phyloP scores from a whole-genome alignment of 2,113 vertebrate genomes.

The Kryptolebias marmoratus region DNA sequence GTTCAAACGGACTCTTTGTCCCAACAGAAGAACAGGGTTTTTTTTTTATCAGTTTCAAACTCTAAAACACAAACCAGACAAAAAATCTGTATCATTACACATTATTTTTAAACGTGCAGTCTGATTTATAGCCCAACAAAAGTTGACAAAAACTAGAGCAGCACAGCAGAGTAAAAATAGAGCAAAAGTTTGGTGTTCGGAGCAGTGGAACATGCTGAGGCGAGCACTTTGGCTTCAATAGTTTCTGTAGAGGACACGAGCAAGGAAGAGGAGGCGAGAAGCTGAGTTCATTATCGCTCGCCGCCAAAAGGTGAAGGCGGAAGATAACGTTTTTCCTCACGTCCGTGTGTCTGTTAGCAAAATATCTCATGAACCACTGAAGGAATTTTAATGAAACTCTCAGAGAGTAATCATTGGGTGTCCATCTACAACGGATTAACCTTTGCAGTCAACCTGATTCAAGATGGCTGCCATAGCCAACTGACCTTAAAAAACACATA shows the following conservation, averaged over 20 bases:
- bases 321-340: too few species aligned
- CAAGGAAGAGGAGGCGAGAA: constrained; percentile 22
- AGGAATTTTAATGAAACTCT: too few species aligned
- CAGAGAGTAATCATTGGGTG: too few species aligned
- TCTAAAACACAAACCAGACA: constrained; percentile 6
- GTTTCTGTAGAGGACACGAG: constrained; percentile 24
- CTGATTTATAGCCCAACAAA: constrained; percentile 55
- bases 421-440: too few species aligned
- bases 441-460: too few species aligned
- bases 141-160: constrained; percentile 50
- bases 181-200: constrained; percentile 53
- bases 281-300: neutral
- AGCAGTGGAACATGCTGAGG: constrained; percentile 21
- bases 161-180: constrained; percentile 49
- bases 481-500: too few species aligned
- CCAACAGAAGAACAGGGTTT: neutral
- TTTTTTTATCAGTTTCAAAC: neutral
- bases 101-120: constrained; percentile 41
- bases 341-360: too few species aligned
- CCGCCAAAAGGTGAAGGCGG: too few species aligned
- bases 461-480: too few species aligned
- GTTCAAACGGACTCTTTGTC: too few species aligned
- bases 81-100: constrained; percentile 22
- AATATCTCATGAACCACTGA: too few species aligned
- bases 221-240: constrained; percentile 33